Conservation (phyloP, 2,113 vertebrate genomes). For the Zingel zingel region DNA sequence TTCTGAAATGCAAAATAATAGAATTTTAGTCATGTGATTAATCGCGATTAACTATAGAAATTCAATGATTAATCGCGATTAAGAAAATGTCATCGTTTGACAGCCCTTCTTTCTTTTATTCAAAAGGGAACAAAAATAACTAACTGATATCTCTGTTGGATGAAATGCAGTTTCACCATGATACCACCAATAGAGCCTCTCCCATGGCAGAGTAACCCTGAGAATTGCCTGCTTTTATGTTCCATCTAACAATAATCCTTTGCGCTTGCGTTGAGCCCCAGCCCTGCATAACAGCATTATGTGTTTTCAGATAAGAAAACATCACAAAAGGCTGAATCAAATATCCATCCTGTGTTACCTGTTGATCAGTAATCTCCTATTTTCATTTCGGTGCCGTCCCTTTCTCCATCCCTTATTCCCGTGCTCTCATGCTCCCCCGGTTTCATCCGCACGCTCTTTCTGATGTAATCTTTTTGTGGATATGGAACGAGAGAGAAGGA, state of each 20-base stretch:
- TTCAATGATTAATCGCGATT: no score
- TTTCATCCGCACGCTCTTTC: constrained; percentile 55
- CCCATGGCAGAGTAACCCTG: not conserved
- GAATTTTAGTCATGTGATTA: no score
- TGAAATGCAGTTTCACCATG: constrained; percentile 49
- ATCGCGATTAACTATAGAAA: no score
- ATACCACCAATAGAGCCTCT: constrained; percentile 43
- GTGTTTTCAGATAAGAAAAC: constrained; percentile 72
- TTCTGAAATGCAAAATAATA: no score
- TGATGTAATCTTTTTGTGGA: constrained; percentile 68
- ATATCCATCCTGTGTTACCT: constrained; percentile 68
- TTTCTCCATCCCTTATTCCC: constrained; percentile 27
- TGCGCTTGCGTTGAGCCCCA: not conserved
- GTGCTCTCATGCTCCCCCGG: constrained; percentile 43
- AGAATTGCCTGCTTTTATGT: constrained; percentile 47
- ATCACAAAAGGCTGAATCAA: constrained; percentile 67
- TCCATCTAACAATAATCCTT: constrained; percentile 50
- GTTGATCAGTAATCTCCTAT: constrained; percentile 76
- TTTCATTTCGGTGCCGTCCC: constrained; percentile 71
- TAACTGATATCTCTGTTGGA: constrained; percentile 41
- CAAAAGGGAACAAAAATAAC: constrained; percentile 37
- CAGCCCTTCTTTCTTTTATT: constrained; percentile 28
- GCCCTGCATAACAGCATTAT: constrained; percentile 54
- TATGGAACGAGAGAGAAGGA: constrained; percentile 44
- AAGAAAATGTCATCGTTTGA: no score